Evolutionary conservation across 2,113 vertebrate genomes (phyloP), one percentile per base, ranked within the genome.

Genomic region (Caloenas nicobarica): DNA sequence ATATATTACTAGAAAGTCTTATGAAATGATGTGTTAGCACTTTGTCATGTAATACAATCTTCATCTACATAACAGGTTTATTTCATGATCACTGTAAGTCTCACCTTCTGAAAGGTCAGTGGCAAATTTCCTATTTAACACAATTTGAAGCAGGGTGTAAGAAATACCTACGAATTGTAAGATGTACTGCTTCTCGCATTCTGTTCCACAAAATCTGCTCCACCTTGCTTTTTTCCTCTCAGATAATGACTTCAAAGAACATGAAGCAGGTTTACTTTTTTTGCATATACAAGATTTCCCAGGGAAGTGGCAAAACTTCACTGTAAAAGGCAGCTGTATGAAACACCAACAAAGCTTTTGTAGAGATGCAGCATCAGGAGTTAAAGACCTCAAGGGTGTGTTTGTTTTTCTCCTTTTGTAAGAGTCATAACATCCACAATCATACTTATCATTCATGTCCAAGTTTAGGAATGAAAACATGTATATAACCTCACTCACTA

Each of bases 51-150:
- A n/a, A 56, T 56, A 7, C 7, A 74, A 34, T 15, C 13, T 7
- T 71, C 79, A 14, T 29, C 12, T 34, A 72, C 4, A 11, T 8
- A 42, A 10, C 2, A 26, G 40, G 3, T 5, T 53, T 5, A 7
- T 60, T 68, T 89, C 44, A 13, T 53, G 10, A 14, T 71, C 23
- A 13, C 44, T 28, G 2, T 15, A 23, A 66, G 21, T 51, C 22
- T 48, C 0, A 0, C 2, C 10, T 76, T 71, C 73, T 50, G 68
- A 46, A 82, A 69, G 5, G 3, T 36, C 58, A n/a, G 50, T 16
- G 24, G 22, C 4, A 74, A 81, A 68, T 62, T 31, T 86, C 16
- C 2, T 3, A 4, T n/a, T 68, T 42, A 44, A 60, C 10, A 34
- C 29, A 56, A 2, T 40, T 36, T 56, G 34, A 33, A 33, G 4